A percentile compares a stretch with the other conserved stretches of the same genome.
These are phyloP conservation scores for Hipparchia sbordonii DNA, from an alignment of 2,888 invertebrate species.

Conservation along the genomic window DNA sequence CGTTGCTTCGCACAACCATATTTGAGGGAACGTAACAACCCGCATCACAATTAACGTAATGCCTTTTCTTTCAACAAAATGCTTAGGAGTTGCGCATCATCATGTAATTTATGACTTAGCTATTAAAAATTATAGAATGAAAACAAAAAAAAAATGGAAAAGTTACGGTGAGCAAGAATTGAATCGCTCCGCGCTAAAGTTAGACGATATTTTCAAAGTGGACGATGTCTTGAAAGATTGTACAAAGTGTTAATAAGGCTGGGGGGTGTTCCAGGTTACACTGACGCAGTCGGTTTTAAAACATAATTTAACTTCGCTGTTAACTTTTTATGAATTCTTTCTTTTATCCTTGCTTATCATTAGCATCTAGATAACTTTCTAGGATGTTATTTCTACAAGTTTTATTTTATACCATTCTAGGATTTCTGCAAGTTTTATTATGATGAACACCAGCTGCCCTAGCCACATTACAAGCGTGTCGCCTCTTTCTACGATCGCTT, in stretches of 20 bases:
- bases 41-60: too few relatives aligned
- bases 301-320: slow-evolving; percentile 13
- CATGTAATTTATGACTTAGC: too few relatives aligned
- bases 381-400: background rate
- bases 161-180: slow-evolving; percentile 10
- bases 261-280: slow-evolving; percentile 18
- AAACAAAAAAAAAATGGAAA: background rate
- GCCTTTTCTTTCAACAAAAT: too few relatives aligned
- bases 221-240: slow-evolving; percentile 19
- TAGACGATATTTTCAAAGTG: slow-evolving; percentile 24
- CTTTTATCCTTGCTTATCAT: slow-evolving; percentile 9
- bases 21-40: too few relatives aligned
- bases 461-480: too few relatives aligned
- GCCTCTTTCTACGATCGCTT: too few relatives aligned
- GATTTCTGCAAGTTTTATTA: background rate
- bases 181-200: slow-evolving; percentile 7
- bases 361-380: slow-evolving; percentile 10
- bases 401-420: background rate
- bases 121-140: background rate
- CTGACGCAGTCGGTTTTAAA: slow-evolving; percentile 16
- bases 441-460: too few relatives aligned
- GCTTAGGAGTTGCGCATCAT: too few relatives aligned
- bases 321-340: slow-evolving; percentile 13
- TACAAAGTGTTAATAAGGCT: slow-evolving; percentile 27
- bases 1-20: too few relatives aligned